A percentile compares a stretch with the other conserved stretches of the same genome.
These are phyloP conservation scores for Zosterops pallidus DNA, from an alignment of 2,113 vertebrate genomes.

Conservation along the genomic window DNA sequence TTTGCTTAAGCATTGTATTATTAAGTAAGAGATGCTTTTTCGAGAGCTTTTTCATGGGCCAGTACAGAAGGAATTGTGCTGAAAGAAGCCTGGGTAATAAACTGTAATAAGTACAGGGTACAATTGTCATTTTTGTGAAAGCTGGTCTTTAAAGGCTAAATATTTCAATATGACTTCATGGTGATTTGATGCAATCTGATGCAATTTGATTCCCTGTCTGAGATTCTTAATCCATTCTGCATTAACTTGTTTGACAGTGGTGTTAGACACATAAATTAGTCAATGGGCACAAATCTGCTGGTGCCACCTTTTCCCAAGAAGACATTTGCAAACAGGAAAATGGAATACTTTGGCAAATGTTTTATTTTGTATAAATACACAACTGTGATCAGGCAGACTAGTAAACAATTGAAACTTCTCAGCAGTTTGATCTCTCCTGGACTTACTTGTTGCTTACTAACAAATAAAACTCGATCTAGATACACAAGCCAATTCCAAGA, in stretches of 20 bases:
- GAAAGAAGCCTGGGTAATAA: not conserved
- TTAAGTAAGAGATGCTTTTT: not conserved
- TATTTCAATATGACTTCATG: not conserved
- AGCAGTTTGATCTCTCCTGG: not conserved
- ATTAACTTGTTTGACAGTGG: not conserved
- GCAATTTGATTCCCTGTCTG: not conserved
- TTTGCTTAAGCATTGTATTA: not conserved
- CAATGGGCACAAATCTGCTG: not conserved
- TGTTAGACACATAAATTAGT: not conserved
- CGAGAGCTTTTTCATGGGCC: not conserved
- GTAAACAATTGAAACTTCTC: not conserved
- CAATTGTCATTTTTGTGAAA: not conserved
- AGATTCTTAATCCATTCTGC: not conserved
- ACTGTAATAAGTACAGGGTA: not conserved
- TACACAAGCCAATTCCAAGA: not conserved
- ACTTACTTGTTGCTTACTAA: not conserved
- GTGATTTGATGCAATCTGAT: not conserved
- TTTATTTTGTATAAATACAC: rapidly evolving
- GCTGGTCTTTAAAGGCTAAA: not conserved
- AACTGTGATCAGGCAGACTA: not conserved
- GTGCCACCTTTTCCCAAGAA: not conserved
- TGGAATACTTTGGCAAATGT: not conserved
- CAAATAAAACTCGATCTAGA: not conserved
- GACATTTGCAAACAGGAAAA: not conserved
- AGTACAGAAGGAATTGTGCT: not conserved